phyloP scores from a whole-genome alignment of 2,888 invertebrate genomes.

The Mactromeris polynyma region DNA sequence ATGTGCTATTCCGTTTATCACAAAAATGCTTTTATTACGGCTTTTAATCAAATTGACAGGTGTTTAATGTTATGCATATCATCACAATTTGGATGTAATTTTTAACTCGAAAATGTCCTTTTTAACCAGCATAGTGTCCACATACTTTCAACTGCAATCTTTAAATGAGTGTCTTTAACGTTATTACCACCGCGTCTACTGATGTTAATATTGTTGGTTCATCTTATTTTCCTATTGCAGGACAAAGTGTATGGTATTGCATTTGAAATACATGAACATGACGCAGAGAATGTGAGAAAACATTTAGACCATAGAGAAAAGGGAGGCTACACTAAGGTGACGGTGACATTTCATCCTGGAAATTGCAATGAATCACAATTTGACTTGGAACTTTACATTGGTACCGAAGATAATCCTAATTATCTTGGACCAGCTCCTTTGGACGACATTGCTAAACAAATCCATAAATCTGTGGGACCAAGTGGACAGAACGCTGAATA shows the following conservation, averaged over 20 bases:
- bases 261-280: slow-evolving; percentile 92
- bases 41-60: no score
- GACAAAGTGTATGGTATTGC: slow-evolving; percentile 96
- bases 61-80: no score
- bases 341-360: slow-evolving; percentile 92
- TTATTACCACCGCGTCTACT: no score
- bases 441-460: slow-evolving; percentile 93
- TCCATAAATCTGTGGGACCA: slow-evolving; percentile 91
- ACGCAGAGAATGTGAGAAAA: slow-evolving; percentile 90
- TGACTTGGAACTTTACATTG: slow-evolving; percentile 93
- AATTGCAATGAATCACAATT: slow-evolving; percentile 88
- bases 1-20: no score
- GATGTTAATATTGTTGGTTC: no score
- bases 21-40: no score
- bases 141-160: no score
- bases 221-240: slow-evolving; percentile 83
- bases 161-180: no score
- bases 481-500: slow-evolving; percentile 97
- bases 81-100: no score
- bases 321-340: slow-evolving; percentile 94
- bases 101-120: no score
- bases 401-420: slow-evolving; percentile 93
- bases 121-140: no score
- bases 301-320: slow-evolving; percentile 97
- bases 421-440: slow-evolving; percentile 93